phyloP scores from a whole-genome alignment of 30 jellyfish, hydroid and myxozoan genomes.

The Cassiopea andromeda region DNA sequence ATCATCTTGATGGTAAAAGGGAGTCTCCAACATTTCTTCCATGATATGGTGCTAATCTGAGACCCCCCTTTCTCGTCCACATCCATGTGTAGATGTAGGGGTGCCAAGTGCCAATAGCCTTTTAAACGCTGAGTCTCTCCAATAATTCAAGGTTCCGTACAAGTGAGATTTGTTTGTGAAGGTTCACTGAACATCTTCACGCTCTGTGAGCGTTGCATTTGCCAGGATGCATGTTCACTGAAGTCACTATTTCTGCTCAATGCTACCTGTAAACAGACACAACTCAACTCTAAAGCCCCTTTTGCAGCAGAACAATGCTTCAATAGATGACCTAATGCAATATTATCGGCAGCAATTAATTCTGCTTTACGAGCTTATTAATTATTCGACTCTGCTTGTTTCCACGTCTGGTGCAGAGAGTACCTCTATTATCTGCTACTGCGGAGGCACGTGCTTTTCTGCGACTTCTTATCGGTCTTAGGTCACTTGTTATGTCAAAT shows the following conservation, averaged over 20 bases:
- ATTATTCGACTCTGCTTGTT: conserved; percentile 2
- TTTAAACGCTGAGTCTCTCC: conserved; percentile 30
- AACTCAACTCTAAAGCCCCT: conserved; percentile 10
- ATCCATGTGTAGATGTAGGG: conserved; percentile 53
- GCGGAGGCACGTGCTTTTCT: too few species aligned
- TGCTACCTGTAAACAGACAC: conserved; percentile 68
- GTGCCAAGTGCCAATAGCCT: not conserved
- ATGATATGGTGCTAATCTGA: conserved; percentile 69
- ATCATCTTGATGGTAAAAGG: conserved; percentile 94
- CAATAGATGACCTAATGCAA: conserved; percentile 51
- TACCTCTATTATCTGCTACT: not conserved
- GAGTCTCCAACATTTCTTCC: conserved; percentile 97
- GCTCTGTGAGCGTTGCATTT: conserved; percentile 49
- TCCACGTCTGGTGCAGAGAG: not conserved
- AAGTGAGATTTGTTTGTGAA: conserved; percentile 52
- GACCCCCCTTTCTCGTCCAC: conserved; percentile 67
- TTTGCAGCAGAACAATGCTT: conserved; percentile 19
- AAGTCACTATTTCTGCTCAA: conserved; percentile 67
- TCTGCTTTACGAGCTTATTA: not conserved
- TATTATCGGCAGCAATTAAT: conserved; percentile 14
- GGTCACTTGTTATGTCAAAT: too few species aligned
- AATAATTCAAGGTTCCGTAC: conserved; percentile 66
- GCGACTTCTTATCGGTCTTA: too few species aligned
- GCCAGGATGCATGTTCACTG: conserved; percentile 72
- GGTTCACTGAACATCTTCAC: conserved; percentile 75